These are phyloP conservation scores for cat (Felis catus) DNA, from an alignment of 2,113 vertebrate species.

Conservation along the genomic window F.catus_Fca126_mat1.0 CM031413.1:42388501-42389000, in stretches of 20 bases:
- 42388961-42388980: neutral
- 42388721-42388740: neutral
- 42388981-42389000: neutral
- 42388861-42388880: neutral
- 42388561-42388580: neutral
- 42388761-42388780: neutral
- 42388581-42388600: neutral
- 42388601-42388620: neutral
- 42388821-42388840: neutral
- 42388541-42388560: neutral
- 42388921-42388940: neutral
- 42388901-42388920: neutral
- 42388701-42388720: neutral
- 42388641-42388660: neutral
- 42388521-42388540: accelerated
- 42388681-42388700: neutral
- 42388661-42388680: neutral
- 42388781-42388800: neutral
- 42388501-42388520: neutral
- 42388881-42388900: neutral
- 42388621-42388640: neutral
- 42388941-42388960: neutral
- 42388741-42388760: neutral
- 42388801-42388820: neutral
- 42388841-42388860: neutral